These are phyloP conservation scores for Balaenoptera acutorostrata DNA, from an alignment of 2,113 vertebrate species.

Conservation along the genomic window DNA sequence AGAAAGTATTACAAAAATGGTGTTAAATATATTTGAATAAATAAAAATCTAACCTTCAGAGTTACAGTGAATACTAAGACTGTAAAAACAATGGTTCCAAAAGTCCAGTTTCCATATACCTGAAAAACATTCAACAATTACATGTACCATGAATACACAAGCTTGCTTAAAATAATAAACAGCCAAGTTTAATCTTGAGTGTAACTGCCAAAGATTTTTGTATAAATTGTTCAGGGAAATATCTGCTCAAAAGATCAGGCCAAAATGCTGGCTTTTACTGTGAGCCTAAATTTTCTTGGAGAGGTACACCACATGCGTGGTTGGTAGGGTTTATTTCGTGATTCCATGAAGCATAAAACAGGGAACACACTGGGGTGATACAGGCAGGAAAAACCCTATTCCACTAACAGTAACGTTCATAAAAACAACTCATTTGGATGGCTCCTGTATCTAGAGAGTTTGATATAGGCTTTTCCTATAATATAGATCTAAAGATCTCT, in stretches of 20 bases:
- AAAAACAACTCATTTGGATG: constrained; percentile 38
- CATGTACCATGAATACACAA: not conserved
- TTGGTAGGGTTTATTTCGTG: not conserved
- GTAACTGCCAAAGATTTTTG: not conserved
- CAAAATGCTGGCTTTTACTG: not conserved
- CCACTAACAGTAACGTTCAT: constrained; percentile 52
- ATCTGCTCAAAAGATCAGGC: constrained; percentile 2
- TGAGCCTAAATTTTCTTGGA: not conserved
- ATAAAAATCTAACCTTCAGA: constrained; percentile 88
- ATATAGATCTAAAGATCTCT: not conserved
- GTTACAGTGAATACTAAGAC: constrained; percentile 97
- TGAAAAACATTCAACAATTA: constrained; percentile 78
- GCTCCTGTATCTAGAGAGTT: constrained; percentile 35
- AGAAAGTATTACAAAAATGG: not conserved
- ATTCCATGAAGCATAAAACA: constrained; percentile 56
- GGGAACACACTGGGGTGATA: constrained; percentile 18
- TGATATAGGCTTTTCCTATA: not conserved
- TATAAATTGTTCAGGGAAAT: constrained; percentile 37
- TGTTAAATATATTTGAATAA: constrained; percentile 43
- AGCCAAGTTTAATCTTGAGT: constrained; percentile 37
- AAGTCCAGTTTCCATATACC: constrained; percentile 97
- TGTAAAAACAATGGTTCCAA: constrained; percentile 96
- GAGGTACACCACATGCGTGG: not conserved
- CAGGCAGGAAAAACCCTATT: constrained; percentile 20
- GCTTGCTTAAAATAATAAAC: not conserved